These are phyloP conservation scores for Vireo griseus DNA, from an alignment of 2,797 vertebrate species.

Conservation along the genomic window DNA sequence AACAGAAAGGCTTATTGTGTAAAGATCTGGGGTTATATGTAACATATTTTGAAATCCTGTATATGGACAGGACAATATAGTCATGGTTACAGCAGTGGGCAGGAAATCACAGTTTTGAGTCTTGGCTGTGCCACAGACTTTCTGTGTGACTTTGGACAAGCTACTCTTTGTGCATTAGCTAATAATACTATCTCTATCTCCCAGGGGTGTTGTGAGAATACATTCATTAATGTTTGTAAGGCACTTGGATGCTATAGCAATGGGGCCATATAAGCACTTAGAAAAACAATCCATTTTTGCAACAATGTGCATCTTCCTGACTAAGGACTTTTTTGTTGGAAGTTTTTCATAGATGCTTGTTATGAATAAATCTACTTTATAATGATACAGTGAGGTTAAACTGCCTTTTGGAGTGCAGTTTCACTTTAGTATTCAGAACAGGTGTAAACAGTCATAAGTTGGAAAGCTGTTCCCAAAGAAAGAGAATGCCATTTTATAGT, in stretches of 20 bases:
- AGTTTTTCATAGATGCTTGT: constrained; percentile 47
- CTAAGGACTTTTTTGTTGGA: constrained; percentile 58
- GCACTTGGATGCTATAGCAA: constrained; percentile 16
- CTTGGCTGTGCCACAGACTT: constrained; percentile 59
- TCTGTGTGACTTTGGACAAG: constrained; percentile 67
- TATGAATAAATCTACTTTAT: constrained; percentile 60
- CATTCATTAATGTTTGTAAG: constrained; percentile 65
- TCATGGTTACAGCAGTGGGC: constrained; percentile 46
- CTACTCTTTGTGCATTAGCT: constrained; percentile 65
- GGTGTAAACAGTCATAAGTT: constrained; percentile 41
- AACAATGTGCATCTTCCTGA: constrained; percentile 54
- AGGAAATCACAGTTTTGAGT: constrained; percentile 58
- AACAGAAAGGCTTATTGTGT: constrained; percentile 6
- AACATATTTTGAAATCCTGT: constrained; percentile 45
- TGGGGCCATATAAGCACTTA: constrained; percentile 45
- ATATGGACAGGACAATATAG: constrained; percentile 39
- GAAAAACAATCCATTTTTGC: constrained; percentile 60
- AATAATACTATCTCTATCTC: constrained; percentile 66
- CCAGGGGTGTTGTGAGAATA: constrained; percentile 58
- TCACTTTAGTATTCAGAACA: constrained; percentile 53
- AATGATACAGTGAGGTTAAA: constrained; percentile 56
- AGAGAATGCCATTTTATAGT: constrained; percentile 27
- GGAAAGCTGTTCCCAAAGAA: constrained; percentile 34
- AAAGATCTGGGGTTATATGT: not conserved
- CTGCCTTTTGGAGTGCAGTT: constrained; percentile 43